Base-by-base conservation (phyloP, 2,888 invertebrate species). In the Heliconius ismenius region DNA sequence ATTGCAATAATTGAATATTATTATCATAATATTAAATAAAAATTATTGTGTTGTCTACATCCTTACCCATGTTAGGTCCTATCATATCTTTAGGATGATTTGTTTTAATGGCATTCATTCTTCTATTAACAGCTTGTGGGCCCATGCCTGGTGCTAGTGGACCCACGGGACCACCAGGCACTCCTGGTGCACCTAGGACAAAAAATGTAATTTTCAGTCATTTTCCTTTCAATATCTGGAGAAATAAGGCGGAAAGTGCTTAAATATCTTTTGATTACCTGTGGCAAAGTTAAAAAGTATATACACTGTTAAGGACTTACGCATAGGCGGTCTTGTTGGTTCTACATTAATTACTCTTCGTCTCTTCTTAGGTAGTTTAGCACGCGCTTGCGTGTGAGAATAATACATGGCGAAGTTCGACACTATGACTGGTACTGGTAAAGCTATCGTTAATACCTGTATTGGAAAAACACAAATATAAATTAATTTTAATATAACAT, bases 371-470 rank as follows among this genome's bases (percentile, higher is more conserved):
- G 99, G 99, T 92, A 99, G 96, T 94, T 99, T 99, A 80, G 99
- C 99, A 87, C 99, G 95, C 82, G 99, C 99, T 96, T 99, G 97
- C 86, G 98, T 98, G 93, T 98, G 98, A 84, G 98, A 98, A 94
- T 98, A 98, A 95, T 98, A 98, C 98, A 98, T 98, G 87, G 98
- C 98, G 94, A 99, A 99, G 95, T 99, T 99, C 93, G 98, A 98
- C 83, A 99, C 99, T 89, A 99, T 99, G 92, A 99, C 99, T 84
- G 99, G 99, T 86, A 99, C 99, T 83, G 99, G 99, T 88, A 99
- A 96, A 87, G 99, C 99, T 94, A 99, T 98, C 89, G 99, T 99
- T 86, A 99, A 95, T 86, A 94, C 94, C 94, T 94, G 54, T 26
- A 10, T 49, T 43, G 24, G 3, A 21, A 24, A 21, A 4, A 3